phyloP scores from a whole-genome alignment of 2,888 invertebrate genomes.

The Lysandra coridon region DNA sequence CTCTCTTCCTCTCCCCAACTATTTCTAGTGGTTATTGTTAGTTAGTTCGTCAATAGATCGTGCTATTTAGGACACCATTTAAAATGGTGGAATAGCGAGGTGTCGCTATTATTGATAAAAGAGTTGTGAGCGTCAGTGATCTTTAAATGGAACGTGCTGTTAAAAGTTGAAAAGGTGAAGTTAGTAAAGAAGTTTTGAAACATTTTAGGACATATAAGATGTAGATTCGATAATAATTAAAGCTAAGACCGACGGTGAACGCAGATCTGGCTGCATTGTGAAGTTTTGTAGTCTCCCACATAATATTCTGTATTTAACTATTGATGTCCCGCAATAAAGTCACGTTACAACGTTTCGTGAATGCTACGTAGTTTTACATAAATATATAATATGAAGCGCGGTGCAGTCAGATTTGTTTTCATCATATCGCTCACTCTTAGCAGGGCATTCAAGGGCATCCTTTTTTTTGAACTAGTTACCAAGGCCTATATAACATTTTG shows the following conservation, averaged over 20 bases:
- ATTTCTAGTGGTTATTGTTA: conserved; percentile 3
- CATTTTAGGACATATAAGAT: neutral
- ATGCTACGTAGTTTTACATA: neutral
- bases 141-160: neutral
- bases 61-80: neutral
- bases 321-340: neutral
- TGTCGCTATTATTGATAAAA: conserved; percentile 4
- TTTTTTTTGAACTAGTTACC: neutral
- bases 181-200: neutral
- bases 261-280: neutral
- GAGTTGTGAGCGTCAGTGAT: conserved; percentile 11
- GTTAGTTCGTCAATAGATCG: neutral
- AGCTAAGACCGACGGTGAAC: neutral
- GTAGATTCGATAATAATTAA: neutral
- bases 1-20: too few species aligned
- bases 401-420: neutral
- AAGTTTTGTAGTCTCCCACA: neutral
- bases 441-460: neutral
- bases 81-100: neutral
- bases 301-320: neutral
- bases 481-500: neutral
- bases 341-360: neutral
- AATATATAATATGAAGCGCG: neutral
- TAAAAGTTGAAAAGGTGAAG: neutral
- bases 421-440: neutral